These are phyloP conservation scores for Taphrorychus bicolor DNA, from an alignment of 2,888 invertebrate genomes.

Conservation along the genomic window DNA sequence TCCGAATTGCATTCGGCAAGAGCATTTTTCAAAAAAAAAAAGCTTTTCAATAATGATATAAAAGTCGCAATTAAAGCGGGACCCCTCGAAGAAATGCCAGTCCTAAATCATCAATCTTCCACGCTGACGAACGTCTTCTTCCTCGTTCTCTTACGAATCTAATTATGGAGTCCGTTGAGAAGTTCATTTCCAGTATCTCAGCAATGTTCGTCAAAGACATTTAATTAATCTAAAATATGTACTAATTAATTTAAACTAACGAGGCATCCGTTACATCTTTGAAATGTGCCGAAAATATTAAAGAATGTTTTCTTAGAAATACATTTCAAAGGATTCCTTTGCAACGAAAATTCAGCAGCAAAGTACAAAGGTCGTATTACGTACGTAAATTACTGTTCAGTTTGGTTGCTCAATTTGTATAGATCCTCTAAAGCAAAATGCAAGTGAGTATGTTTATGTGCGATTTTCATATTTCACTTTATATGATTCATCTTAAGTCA, in stretches of 20 bases:
- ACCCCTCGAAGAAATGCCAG: not conserved
- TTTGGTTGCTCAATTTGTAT: too few relatives aligned
- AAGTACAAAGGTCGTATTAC: too few relatives aligned
- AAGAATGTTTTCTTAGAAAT: too few relatives aligned
- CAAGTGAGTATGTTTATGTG: too few relatives aligned
- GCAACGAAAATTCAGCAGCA: too few relatives aligned
- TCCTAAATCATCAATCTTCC: slow-evolving; percentile 1
- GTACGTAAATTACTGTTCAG: too few relatives aligned
- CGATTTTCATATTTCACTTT: too few relatives aligned
- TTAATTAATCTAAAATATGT: slow-evolving; percentile 1
- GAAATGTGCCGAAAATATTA: too few relatives aligned
- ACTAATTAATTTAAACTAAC: slow-evolving; percentile 2
- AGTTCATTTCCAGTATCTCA: not conserved
- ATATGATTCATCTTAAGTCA: too few relatives aligned
- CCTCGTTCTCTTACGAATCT: not conserved
- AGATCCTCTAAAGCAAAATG: too few relatives aligned
- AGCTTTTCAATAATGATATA: not conserved
- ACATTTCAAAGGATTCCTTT: too few relatives aligned
- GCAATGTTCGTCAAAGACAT: not conserved
- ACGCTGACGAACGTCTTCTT: not conserved
- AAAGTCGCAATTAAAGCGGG: not conserved
- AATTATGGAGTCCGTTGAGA: slow-evolving; percentile 1
- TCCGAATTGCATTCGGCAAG: not conserved
- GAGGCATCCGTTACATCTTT: not conserved
- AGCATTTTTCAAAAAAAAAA: not conserved